Evolutionary conservation across 2,113 vertebrate species (phyloP), one percentile per base, ranked within the genome.

Genomic region (Rhinichthys klamathensis): DNA sequence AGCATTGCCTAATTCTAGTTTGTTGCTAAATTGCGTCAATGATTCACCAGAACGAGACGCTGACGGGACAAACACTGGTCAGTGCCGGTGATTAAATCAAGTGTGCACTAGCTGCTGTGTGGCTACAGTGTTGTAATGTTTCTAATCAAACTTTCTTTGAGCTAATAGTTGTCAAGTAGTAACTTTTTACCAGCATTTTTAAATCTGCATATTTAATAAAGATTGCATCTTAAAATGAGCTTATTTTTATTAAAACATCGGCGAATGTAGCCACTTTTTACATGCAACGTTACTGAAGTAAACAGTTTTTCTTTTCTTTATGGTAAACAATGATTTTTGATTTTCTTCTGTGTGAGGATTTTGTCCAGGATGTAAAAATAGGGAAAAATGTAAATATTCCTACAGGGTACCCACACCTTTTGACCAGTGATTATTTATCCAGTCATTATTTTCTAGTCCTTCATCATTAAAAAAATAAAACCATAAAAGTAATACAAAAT

Each of bases 91-190:
- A 21, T 78, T 78, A 79, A 86, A 88, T 92, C 60, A 80, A 15
- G 15, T 67, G 65, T 87, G 90, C 74, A 60, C 85, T 92, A 90
- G 88, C 92, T 94, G 92, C 93, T 91, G 83, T 92, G 90, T 93
- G 93, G 90, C 90, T 90, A 84, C 32, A 72, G 16, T 67, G 5
- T 82, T 77, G 44, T 58, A 69, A 6, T 44, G 67, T 63, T 63
- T 88, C 23, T 86, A 72, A 79, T 30, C 16, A 1, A 9, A n/a
- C 3, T 2, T 32, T 12, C 21, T 63, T 61, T 30, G 51, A 56
- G 25, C 25, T 10, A 35, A n/a, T 49, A 25, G 0, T n/a, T 30
- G 38, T 16, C 41, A 41, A 41, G 9, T 41, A 2, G 38, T 8
- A 49, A 46, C 25, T 67, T 67, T 77, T 49, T 25, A 74, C 9